A percentile compares a stretch with the other conserved stretches of the same genome.
phyloP scores from a whole-genome alignment of 2,113 vertebrate genomes.

The Morone chrysops region DNA sequence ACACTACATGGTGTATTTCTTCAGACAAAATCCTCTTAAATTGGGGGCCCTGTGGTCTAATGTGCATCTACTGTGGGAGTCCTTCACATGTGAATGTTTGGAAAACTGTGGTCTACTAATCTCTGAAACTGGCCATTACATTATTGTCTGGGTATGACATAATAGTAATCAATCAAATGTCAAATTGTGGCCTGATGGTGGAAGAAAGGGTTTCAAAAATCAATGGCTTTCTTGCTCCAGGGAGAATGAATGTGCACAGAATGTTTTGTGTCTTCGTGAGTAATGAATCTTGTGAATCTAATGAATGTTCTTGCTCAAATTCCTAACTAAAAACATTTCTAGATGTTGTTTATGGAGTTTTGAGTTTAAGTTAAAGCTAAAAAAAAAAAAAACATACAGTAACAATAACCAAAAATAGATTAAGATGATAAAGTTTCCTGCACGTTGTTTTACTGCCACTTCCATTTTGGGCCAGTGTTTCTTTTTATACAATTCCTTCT shows the following conservation, averaged over 20 bases:
- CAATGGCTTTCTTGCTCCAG: not conserved
- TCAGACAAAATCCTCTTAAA: too few relatives aligned
- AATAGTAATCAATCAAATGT: too few relatives aligned
- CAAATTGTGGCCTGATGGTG: not conserved
- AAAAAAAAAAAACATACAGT: too few relatives aligned
- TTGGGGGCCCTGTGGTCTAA: too few relatives aligned
- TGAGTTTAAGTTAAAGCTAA: too few relatives aligned
- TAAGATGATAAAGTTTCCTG: not conserved
- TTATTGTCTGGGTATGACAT: not conserved
- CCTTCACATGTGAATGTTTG: too few relatives aligned
- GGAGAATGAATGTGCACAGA: not conserved
- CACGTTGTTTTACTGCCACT: constrained; percentile 1
- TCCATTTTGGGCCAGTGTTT: constrained; percentile 2
- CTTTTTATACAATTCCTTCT: constrained; percentile 14
- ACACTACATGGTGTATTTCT: too few relatives aligned
- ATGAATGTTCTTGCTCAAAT: not conserved
- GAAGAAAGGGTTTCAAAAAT: constrained; percentile 11
- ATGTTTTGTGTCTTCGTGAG: constrained; percentile 12
- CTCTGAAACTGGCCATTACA: not conserved
- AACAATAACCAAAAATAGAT: constrained; percentile 4
- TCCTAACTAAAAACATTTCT: not conserved
- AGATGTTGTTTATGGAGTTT: not conserved
- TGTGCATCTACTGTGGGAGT: too few relatives aligned
- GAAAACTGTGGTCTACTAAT: too few relatives aligned
- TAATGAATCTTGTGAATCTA: not conserved